Base-by-base conservation (phyloP, 2,113 vertebrate species). In the Phalacrocorax carbo region DNA sequence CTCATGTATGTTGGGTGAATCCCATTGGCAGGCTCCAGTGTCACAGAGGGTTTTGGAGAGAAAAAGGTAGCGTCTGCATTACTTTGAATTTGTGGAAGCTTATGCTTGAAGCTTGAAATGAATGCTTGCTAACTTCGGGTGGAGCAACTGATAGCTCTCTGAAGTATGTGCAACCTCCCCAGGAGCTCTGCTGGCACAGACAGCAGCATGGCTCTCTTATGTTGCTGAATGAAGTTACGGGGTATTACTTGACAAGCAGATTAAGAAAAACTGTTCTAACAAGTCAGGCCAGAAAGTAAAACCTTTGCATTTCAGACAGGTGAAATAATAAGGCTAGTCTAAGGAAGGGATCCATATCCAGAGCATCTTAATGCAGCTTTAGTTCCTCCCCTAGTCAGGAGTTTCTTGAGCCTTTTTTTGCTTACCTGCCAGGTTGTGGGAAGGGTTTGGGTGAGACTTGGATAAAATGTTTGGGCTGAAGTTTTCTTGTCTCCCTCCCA, bases 401-500 rank as follows among this genome's bases (percentile, higher is more conserved):
- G 29, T 88, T 71, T 82, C 44, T 62, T 82, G n/a, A 46, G 70
- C 10, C 6, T 46, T 80, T 88, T 69, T 51, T 87, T 92, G 34
- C 48, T 68, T 58, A 27, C 83, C 49, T 91, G 83, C 54, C 40
- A 42, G 11, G 32, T 15, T 81, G 44, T 68, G 54, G 32, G 15
- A 82, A 78, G 4, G 3, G 17, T 79, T 61, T 82, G 69, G 36
- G 10, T 88, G 66, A 72, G 23, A 82, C 40, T 18, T 86, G 44
- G 69, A 14, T 87, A 10, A 86, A 88, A 86, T 64, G 44, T 90
- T 92, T 30, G 61, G 32, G 83, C 81, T 85, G 87, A 94, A 91
- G 36, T 96, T 75, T 88, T 96, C 2, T 84, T 94, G 52, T 97
- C 46, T 91, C 58, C 77, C 26, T 93, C 90, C 15, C 90, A 99